Percentiles rank a stretch among this genome's conserved stretches.
Conservation (phyloP, 2,113 vertebrate species). For the Nycticryphes semicollaris region DNA sequence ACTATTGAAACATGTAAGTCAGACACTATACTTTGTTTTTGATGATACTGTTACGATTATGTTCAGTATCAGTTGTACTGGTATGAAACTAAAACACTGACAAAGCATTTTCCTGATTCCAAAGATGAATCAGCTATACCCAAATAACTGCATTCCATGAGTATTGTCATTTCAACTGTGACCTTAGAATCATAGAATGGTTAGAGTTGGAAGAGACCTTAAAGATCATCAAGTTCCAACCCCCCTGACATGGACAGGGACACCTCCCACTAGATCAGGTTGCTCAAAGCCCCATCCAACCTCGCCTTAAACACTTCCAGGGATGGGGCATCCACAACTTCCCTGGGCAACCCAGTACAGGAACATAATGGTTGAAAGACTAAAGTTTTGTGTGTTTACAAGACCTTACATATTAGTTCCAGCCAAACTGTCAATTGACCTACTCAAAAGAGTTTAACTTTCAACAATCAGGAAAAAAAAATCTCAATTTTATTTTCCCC, state of each 20-base stretch:
- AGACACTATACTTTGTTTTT: background rate
- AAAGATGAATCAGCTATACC: background rate
- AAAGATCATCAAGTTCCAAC: too few relatives aligned
- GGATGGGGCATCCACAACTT: too few relatives aligned
- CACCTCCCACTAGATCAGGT: too few relatives aligned
- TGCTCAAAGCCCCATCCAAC: too few relatives aligned
- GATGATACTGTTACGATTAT: background rate
- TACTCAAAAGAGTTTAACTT: background rate
- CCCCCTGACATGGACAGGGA: too few relatives aligned
- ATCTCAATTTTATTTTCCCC: accelerated
- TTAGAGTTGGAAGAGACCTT: too few relatives aligned
- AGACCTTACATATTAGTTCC: background rate
- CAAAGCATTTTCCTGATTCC: background rate
- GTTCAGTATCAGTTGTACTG: background rate
- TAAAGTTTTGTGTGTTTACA: background rate
- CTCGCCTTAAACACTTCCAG: too few relatives aligned
- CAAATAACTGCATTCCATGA: background rate
- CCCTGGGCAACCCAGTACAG: background rate
- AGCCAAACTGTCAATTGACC: background rate
- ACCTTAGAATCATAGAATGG: too few relatives aligned
- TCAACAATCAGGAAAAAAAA: background rate
- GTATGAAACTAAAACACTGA: background rate
- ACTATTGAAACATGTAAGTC: background rate
- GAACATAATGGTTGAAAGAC: background rate
- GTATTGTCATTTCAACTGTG: background rate